Conservation (phyloP, 2,888 invertebrate genomes). For the Trypoxylon attenuatum region DNA sequence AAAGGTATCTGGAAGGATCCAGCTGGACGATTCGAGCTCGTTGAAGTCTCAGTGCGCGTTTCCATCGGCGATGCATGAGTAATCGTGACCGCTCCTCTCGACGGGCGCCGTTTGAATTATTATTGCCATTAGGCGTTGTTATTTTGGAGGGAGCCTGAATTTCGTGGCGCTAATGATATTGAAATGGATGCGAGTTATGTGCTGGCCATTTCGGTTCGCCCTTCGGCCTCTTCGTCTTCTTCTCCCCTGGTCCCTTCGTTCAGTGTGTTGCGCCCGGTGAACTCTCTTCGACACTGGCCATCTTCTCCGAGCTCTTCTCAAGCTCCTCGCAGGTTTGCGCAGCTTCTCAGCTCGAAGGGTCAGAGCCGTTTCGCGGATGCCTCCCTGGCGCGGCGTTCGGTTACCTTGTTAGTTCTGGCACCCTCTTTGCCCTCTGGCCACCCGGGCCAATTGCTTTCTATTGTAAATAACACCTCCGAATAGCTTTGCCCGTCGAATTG, state of each 20-base stretch:
- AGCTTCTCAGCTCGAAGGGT: not conserved
- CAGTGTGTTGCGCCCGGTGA: slow-evolving; percentile 1
- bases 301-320: slow-evolving; percentile 4
- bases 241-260: slow-evolving; percentile 19
- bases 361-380: slow-evolving; percentile 22
- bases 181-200: slow-evolving; percentile 70
- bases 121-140: slow-evolving; percentile 41
- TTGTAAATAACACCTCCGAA: slow-evolving; percentile 60
- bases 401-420: slow-evolving; percentile 71
- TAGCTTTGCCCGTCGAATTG: slow-evolving; percentile 50
- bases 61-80: slow-evolving; percentile 1
- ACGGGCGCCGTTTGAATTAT: slow-evolving; percentile 43
- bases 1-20: too few species aligned
- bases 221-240: slow-evolving; percentile 28
- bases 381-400: slow-evolving; percentile 61
- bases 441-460: slow-evolving; percentile 59
- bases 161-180: slow-evolving; percentile 66
- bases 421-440: slow-evolving; percentile 63
- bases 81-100: slow-evolving; percentile 4
- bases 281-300: not conserved
- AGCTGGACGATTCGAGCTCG: not conserved
- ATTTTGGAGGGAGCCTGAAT: slow-evolving; percentile 27
- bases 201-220: slow-evolving; percentile 61
- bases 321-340: not conserved
- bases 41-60: not conserved